Evolutionary conservation across 2,113 vertebrate species (phyloP).

Genomic region (Epinephelus cyanopodus): DNA sequence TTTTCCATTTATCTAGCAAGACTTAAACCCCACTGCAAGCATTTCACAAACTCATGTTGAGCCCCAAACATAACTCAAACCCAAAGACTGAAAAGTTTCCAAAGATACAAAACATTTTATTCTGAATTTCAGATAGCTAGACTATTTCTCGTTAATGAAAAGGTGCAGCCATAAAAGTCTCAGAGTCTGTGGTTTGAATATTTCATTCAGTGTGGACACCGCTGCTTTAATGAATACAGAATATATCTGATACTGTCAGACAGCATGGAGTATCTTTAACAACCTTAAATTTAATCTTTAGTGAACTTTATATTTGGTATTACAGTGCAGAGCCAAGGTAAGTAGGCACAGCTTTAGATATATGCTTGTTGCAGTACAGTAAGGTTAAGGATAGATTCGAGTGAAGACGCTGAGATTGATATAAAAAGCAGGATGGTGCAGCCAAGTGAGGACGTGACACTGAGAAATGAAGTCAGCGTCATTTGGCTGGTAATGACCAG

Average conservation of each 20-base stretch:
- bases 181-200: neutral
- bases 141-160: neutral
- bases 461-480: conserved; percentile 37
- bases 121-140: neutral
- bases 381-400: neutral
- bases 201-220: neutral
- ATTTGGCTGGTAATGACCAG: conserved; percentile 50
- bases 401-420: neutral
- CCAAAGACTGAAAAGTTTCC: neutral
- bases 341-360: neutral
- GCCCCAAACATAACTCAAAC: neutral
- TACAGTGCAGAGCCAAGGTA: neutral
- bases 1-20: neutral
- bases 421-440: neutral
- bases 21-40: neutral
- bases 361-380: neutral
- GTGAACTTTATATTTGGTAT: neutral
- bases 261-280: neutral
- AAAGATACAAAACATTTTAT: neutral
- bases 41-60: neutral
- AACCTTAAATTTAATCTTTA: neutral
- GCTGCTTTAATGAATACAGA: neutral
- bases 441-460: conserved; percentile 40
- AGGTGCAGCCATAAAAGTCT: neutral
- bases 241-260: neutral